phyloP scores from a whole-genome alignment of 2,888 invertebrate species.

The Frankliniella intonsa region DNA sequence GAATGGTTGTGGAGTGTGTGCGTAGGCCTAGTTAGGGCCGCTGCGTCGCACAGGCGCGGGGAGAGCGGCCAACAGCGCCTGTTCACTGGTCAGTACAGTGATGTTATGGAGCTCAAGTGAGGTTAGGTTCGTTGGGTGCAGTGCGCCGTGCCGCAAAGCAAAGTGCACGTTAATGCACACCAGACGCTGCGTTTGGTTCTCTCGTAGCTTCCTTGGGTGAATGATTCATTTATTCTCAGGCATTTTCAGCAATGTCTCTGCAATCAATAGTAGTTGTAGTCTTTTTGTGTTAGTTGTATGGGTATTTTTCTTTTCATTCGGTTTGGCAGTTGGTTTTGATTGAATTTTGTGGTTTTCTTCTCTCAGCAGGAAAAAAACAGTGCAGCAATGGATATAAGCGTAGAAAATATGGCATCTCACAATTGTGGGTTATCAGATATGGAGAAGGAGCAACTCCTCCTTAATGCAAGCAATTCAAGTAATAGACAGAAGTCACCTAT shows the following conservation, averaged over 20 bases:
- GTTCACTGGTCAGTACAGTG: neutral
- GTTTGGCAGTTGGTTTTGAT: neutral
- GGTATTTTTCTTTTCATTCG: neutral
- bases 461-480: neutral
- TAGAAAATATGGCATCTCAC: neutral
- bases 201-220: too few relatives aligned
- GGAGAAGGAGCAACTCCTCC: slow-evolving; percentile 1
- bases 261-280: neutral
- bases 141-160: neutral
- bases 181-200: too few relatives aligned
- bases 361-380: neutral
- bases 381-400: neutral
- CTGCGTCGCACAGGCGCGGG: too few relatives aligned
- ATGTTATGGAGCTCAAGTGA: slow-evolving; percentile 4
- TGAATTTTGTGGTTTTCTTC: neutral
- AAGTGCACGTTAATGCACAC: neutral
- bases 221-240: neutral
- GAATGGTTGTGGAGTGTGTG: too few relatives aligned
- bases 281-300: neutral
- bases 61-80: neutral
- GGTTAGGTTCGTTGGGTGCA: neutral
- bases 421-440: neutral
- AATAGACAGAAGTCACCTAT: neutral
- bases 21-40: too few relatives aligned
- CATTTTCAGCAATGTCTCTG: neutral